phyloP scores from a whole-genome alignment of 2,797 vertebrate species.

The Tachyglossus aculeatus region DNA sequence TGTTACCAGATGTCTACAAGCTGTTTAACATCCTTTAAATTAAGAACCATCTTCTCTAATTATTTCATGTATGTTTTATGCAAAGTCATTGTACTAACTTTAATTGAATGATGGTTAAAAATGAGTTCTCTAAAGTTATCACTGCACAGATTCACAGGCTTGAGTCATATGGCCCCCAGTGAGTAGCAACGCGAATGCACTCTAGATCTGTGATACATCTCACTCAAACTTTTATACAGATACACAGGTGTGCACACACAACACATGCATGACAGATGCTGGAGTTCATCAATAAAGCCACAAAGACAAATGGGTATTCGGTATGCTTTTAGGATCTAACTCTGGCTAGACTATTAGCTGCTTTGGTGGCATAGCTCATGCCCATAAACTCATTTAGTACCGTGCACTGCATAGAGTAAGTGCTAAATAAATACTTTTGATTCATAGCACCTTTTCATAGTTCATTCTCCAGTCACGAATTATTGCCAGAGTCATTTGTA shows the following conservation, averaged over 20 bases:
- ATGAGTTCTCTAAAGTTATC: conserved; percentile 73
- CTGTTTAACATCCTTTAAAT: conserved; percentile 98
- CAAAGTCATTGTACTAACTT: conserved; percentile 87
- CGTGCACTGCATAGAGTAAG: no score
- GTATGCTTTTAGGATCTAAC: no score
- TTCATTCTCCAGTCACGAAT: no score
- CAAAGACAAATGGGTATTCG: conserved; percentile 13
- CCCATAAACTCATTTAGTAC: no score
- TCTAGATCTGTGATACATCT: conserved; percentile 35
- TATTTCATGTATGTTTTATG: conserved; percentile 97
- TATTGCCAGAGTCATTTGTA: no score
- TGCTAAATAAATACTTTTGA: no score
- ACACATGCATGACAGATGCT: no score
- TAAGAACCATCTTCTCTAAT: conserved; percentile 96
- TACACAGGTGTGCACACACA: not conserved
- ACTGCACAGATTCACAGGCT: conserved; percentile 40
- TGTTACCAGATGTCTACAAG: conserved; percentile 99
- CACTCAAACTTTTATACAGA: conserved; percentile 22
- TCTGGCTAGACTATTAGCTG: no score
- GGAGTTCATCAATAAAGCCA: conserved; percentile 21
- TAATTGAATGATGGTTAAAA: conserved; percentile 87
- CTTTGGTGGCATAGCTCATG: no score
- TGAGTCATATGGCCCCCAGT: conserved; percentile 43
- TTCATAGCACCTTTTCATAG: no score
- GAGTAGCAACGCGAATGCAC: conserved; percentile 34